Base-by-base conservation (phyloP, 2,888 invertebrate species). In the Melanostoma mellinum region DNA sequence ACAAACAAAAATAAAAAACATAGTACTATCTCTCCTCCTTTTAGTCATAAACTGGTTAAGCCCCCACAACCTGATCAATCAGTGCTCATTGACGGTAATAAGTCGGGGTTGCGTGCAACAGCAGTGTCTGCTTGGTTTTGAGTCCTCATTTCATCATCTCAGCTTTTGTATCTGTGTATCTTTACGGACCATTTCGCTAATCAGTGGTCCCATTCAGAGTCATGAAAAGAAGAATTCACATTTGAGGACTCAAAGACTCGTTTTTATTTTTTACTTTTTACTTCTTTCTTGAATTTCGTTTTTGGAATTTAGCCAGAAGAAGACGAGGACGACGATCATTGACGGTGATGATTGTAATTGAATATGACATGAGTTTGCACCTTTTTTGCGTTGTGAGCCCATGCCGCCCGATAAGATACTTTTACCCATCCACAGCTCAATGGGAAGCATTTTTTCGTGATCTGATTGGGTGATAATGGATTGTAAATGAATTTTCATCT, bases 321-420 rank as follows among this genome's bases (percentile, higher is more conserved):
- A 38, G n/a, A 20, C 32, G 40, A n/a, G n/a, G n/a, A 20, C 20
- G 20, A 1, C 20, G 20, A 20, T 20, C 20, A 20, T 20, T 52
- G 67, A 72, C 72, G 52, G 69, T 69, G 84, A 71, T 79, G 84
- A 78, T 71, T 78, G 84, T 74, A 84, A 84, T 79, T 84, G 79
- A 84, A 84, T 84, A 79, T 84, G 84, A 84, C 84, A 84, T 79
- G 84, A 84, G 71, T 84, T 79, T 79, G 84, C 84, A 84, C 84
- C 82, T 82, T 69, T 48, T 50, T 63, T 52, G 53, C 38, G 63
- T 50, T 40, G 63, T 32, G 38, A 32, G 71, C 9, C 35, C 35
- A 20, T 63, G 61, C 60, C 52, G 53, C 38, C 1, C 10, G 60
- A 79, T 79, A 74, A 50, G 68, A 73, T 61, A 48, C 60, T 52